Evolutionary conservation across 2,888 invertebrate genomes (phyloP).

Genomic region (Euspilapteryx auroguttella): DNA sequence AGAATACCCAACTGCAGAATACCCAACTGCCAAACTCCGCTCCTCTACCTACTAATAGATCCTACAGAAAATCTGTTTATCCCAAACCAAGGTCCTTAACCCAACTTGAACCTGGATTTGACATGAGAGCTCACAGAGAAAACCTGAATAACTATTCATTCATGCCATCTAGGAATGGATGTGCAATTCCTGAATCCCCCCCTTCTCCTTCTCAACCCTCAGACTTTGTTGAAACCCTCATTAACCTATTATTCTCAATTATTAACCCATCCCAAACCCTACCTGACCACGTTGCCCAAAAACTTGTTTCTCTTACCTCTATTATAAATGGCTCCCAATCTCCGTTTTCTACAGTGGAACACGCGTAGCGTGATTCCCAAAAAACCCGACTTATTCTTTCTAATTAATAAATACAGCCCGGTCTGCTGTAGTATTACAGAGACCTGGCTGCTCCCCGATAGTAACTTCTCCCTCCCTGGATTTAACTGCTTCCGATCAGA

Average conservation of each 20-base stretch:
- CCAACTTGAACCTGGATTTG: conserved; percentile 1
- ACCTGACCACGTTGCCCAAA: conserved; percentile 1
- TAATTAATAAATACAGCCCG: conserved; percentile 2
- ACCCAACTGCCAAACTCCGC: no score
- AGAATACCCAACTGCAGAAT: no score
- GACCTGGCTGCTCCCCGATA: conserved; percentile 3
- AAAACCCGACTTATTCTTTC: conserved; percentile 2
- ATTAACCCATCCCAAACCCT: neutral
- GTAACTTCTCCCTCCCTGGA: conserved; percentile 1
- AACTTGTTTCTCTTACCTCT: neutral
- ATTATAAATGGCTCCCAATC: neutral
- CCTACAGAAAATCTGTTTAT: no score
- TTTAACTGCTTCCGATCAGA: neutral
- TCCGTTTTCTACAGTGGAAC: conserved; percentile 1
- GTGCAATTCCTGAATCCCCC: neutral
- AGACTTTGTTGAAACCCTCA: neutral
- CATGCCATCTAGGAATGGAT: neutral
- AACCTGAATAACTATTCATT: neutral
- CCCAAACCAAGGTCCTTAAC: no score
- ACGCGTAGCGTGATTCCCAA: conserved; percentile 2
- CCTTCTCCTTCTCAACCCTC: neutral
- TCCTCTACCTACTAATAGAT: no score
- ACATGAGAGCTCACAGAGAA: neutral
- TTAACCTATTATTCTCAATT: neutral
- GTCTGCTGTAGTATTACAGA: conserved; percentile 1